Percentiles rank a stretch among this genome's conserved stretches.
These are phyloP conservation scores for Kryptolebias marmoratus DNA, from an alignment of 2,113 vertebrate species.

Conservation along the genomic window DNA sequence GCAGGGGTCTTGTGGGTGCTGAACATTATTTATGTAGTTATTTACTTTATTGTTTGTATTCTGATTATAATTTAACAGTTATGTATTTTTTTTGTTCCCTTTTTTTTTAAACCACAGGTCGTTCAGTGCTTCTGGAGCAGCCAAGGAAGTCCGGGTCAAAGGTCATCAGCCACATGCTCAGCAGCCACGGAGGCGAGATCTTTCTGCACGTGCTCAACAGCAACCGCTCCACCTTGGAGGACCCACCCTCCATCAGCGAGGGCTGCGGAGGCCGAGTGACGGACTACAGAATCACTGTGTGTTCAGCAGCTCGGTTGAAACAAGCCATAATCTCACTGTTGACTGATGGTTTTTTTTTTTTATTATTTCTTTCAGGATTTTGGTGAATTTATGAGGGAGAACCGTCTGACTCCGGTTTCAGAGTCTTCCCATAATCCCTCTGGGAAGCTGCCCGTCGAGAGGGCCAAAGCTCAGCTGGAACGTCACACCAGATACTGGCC, in stretches of 20 bases:
- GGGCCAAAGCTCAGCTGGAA: conserved; percentile 95
- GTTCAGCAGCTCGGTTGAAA: conserved; percentile 19
- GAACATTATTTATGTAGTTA: too few relatives aligned
- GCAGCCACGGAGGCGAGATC: conserved; percentile 97
- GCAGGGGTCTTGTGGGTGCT: too few relatives aligned
- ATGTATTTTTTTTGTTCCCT: background rate
- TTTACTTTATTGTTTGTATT: background rate
- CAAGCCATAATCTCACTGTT: rapidly evolving
- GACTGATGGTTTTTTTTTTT: background rate
- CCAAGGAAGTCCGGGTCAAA: conserved; percentile 98
- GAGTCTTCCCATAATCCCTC: conserved; percentile 86
- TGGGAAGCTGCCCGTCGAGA: conserved; percentile 87
- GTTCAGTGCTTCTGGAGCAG: conserved; percentile 95
- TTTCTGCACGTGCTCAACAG: conserved; percentile 96
- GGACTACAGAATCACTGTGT: conserved; percentile 97
- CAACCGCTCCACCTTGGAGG: conserved; percentile 95
- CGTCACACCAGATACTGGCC: conserved; percentile 98
- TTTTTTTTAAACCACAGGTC: conserved; percentile 81
- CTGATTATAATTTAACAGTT: background rate
- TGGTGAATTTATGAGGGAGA: conserved; percentile 99
- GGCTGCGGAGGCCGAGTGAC: conserved; percentile 97
- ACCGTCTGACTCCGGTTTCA: conserved; percentile 92
- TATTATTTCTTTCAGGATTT: conserved; percentile 87
- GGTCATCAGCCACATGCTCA: conserved; percentile 99
- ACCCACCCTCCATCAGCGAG: conserved; percentile 97